Evolutionary conservation across 2,888 invertebrate species (phyloP), one percentile per base, ranked within the genome.

Genomic region (Cheilosia scutellata): DNA sequence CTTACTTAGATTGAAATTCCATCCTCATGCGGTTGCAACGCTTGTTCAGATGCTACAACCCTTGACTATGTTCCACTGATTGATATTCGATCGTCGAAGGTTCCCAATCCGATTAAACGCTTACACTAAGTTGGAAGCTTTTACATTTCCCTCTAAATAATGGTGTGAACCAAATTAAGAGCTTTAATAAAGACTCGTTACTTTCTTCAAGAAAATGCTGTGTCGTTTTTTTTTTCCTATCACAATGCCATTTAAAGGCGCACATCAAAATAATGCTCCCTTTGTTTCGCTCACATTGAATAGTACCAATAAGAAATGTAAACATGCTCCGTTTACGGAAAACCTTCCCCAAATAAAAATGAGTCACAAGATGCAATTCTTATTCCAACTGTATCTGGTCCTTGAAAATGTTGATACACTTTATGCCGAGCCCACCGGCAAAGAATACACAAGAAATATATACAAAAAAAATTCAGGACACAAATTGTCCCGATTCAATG

Each of bases 1-100:
- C 58, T 2, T 47, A 55, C 47, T 25, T 57, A 91, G 91, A 89
- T 92, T 70, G 90, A 91, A 80, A 90, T 91, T 55, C 91, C 91
- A 0, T 88, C 90, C 1, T 80, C 89, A 40, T 91, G 91, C 70
- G 91, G 90, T 11, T 91, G 91, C 76, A 88, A 87, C 31, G 89
- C 89, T 0, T 91, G 91, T 44, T 74, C 86, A 0, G 90, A 91
- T 49, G 88, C 89, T 3, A 63, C 87, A 0, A 79, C 87, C 0
- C 70, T 84, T 37, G 7, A 88, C 16, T 88, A 88, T 31, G 87
- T 86, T 68, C 55, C 60, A 6, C 25, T 79, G 37, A 83, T 89
- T 55, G 89, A 89, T 80, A 9, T 87, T 4, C 88, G 88, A 9
- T 13, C 87, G n/a, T 13, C 87, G n/a, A 76, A 77, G 0, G 1